These are phyloP conservation scores for Cyclina sinensis DNA, from an alignment of 1,140 invertebrate species.

Conservation along the genomic window DNA sequence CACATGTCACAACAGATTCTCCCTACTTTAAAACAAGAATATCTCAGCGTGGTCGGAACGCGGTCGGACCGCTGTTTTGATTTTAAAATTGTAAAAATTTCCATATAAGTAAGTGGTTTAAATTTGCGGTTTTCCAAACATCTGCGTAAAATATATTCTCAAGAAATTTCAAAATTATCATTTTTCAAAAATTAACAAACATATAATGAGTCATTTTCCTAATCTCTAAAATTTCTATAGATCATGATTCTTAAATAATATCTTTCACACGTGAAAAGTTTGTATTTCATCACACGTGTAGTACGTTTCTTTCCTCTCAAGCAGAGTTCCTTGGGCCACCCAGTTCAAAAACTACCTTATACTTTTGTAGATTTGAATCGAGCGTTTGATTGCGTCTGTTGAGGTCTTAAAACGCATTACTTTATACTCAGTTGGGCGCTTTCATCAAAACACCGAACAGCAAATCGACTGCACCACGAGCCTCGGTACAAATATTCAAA, in stretches of 20 bases:
- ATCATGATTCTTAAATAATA: neutral
- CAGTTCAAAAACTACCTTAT: neutral
- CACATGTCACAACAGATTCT: too few relatives aligned
- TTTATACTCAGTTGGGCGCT: slow-evolving; percentile 17
- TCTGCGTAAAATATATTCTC: too few relatives aligned
- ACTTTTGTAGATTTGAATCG: slow-evolving; percentile 18
- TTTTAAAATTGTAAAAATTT: too few relatives aligned
- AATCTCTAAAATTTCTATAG: neutral
- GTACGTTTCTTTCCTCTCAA: neutral
- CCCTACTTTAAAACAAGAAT: too few relatives aligned
- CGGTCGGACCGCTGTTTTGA: too few relatives aligned
- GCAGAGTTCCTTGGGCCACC: neutral
- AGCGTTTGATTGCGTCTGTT: slow-evolving; percentile 8
- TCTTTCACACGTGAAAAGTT: slow-evolving; percentile 34
- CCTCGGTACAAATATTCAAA: slow-evolving; percentile 26
- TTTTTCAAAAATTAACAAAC: neutral
- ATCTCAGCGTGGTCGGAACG: too few relatives aligned
- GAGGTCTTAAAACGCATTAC: slow-evolving; percentile 25
- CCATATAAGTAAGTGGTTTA: too few relatives aligned
- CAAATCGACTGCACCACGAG: slow-evolving; percentile 11
- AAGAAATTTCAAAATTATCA: neutral
- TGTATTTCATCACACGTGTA: slow-evolving; percentile 1
- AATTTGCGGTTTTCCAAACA: too few relatives aligned
- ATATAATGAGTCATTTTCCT: slow-evolving; percentile 25
- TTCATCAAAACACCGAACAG: slow-evolving; percentile 3